These are phyloP conservation scores for Junonia oenone DNA, from an alignment of 2,888 invertebrate genomes.

Conservation along the genomic window DNA sequence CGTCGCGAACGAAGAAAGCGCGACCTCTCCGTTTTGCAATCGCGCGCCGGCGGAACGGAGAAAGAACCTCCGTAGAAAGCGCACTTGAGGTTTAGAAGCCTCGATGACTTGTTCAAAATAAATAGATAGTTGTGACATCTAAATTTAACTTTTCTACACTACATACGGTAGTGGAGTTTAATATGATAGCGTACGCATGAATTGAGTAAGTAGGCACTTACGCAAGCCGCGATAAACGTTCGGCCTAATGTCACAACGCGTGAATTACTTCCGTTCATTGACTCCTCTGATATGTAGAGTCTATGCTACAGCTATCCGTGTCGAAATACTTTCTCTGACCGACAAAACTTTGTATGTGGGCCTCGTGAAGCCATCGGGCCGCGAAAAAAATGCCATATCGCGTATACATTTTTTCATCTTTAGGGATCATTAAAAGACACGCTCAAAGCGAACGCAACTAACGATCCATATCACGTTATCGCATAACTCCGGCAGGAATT, in stretches of 20 bases:
- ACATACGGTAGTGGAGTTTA: slow-evolving; percentile 3
- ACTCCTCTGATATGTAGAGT: slow-evolving; percentile 74
- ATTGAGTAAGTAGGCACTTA: slow-evolving; percentile 69
- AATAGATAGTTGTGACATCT: slow-evolving; percentile 5
- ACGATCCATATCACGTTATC: slow-evolving; percentile 16
- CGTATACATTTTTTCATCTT: slow-evolving; percentile 51
- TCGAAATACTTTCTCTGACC: slow-evolving; percentile 62
- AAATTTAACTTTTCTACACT: slow-evolving; percentile 40
- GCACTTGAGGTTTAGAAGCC: slow-evolving; percentile 33
- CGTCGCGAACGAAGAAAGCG: slow-evolving; percentile 78
- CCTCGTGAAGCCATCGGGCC: slow-evolving; percentile 5
- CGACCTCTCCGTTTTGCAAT: slow-evolving; percentile 79
- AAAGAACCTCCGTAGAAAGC: slow-evolving; percentile 66
- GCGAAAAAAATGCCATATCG: slow-evolving; percentile 30
- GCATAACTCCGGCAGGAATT: slow-evolving; percentile 45
- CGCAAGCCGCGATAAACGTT: slow-evolving; percentile 69
- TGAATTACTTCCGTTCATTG: slow-evolving; percentile 79
- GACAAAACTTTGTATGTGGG: slow-evolving; percentile 45
- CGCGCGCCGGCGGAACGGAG: slow-evolving; percentile 48
- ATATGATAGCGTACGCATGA: slow-evolving; percentile 23
- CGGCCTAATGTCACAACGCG: slow-evolving; percentile 69
- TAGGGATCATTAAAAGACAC: slow-evolving; percentile 39
- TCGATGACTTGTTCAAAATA: background rate
- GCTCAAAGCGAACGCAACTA: slow-evolving; percentile 33
- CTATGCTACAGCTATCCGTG: slow-evolving; percentile 51